Conservation (phyloP, 2,797 vertebrate species). For the Mormyrops attenuatus region DNA sequence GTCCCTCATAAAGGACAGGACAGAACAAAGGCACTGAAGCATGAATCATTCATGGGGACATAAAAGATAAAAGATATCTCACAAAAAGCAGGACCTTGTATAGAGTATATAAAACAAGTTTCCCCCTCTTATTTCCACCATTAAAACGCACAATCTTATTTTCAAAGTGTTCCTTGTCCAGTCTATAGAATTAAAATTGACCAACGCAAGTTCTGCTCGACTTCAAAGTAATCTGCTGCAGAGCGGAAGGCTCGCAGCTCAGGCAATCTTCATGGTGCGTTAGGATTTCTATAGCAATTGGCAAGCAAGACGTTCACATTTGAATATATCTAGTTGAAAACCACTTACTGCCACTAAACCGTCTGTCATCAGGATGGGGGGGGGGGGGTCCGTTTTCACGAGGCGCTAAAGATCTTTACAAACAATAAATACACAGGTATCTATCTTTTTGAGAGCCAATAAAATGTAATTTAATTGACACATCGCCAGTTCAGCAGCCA, state of each 20-base stretch:
- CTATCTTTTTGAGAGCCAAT: neutral
- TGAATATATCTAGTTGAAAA: conserved; percentile 75
- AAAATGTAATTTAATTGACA: neutral
- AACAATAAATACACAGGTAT: conserved; percentile 16
- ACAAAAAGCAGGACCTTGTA: conserved; percentile 86
- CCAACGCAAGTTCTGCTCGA: conserved; percentile 78
- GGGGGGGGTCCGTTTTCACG: conserved; percentile 55
- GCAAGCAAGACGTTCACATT: conserved; percentile 74
- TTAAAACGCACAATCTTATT: conserved; percentile 72
- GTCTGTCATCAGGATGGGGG: conserved; percentile 69
- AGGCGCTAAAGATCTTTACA: conserved; percentile 21
- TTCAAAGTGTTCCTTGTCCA: conserved; percentile 76
- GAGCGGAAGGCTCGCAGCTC: conserved; percentile 79
- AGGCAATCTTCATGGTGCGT: conserved; percentile 87
- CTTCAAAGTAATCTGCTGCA: conserved; percentile 86
- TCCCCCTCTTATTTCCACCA: conserved; percentile 81
- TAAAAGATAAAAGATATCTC: conserved; percentile 86
- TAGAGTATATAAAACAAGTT: conserved; percentile 84
- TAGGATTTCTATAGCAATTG: conserved; percentile 90
- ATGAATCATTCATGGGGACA: conserved; percentile 95
- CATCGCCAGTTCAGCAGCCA: neutral
- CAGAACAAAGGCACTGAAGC: conserved; percentile 74
- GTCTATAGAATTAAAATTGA: conserved; percentile 83
- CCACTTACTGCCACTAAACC: conserved; percentile 80
- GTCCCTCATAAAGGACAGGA: conserved; percentile 73